Evolutionary conservation across 2,113 vertebrate species (phyloP).

Genomic region (Phoenicopterus ruber): DNA sequence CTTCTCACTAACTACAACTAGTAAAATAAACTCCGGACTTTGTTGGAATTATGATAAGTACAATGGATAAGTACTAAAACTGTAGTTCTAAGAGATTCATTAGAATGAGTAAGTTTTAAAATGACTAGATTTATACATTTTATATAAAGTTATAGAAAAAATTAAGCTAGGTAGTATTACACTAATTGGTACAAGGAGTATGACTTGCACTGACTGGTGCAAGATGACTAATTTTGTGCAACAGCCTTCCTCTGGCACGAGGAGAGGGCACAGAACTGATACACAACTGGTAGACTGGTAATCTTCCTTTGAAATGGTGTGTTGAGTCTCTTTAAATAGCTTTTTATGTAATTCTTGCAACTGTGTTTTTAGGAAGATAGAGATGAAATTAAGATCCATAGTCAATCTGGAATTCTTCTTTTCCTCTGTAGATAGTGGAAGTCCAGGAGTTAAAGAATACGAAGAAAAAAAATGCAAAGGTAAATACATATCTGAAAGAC

Average conservation of each 20-base stretch:
- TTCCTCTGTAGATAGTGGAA: conserved; percentile 59
- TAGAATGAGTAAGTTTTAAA: neutral
- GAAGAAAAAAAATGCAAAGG: conserved; percentile 83
- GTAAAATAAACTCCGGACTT: neutral
- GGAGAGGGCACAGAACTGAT: neutral
- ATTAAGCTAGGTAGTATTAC: neutral
- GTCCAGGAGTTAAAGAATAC: conserved; percentile 71
- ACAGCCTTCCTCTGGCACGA: neutral
- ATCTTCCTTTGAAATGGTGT: neutral
- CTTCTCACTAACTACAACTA: neutral
- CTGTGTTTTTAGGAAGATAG: neutral
- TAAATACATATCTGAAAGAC: conserved; percentile 35
- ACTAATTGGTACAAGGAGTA: neutral
- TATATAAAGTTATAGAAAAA: neutral
- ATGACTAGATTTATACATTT: neutral
- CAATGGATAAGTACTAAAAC: neutral
- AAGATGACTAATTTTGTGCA: neutral
- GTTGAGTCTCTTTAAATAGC: neutral
- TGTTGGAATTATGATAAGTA: neutral
- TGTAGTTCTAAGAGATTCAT: neutral
- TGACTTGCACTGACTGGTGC: neutral
- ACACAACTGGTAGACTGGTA: neutral
- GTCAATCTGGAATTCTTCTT: neutral
- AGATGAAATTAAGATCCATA: neutral
- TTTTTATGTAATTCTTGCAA: neutral